Conservation (phyloP, 2,113 vertebrate genomes). For the Cygnus buccinator region DNA sequence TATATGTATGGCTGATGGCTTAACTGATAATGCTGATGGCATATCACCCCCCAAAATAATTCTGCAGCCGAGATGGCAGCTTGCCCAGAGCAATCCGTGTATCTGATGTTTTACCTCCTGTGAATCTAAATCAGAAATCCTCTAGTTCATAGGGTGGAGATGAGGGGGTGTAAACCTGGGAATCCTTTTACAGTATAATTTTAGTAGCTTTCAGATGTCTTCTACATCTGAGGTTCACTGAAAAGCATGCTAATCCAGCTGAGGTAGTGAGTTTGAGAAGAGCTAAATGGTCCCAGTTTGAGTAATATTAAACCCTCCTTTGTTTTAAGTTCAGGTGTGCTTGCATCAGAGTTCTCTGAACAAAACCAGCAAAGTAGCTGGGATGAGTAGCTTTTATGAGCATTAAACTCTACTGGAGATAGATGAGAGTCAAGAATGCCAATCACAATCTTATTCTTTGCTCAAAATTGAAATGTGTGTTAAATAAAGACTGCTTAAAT, state of each 20-base stretch:
- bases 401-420: not conserved
- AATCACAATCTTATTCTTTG: not conserved
- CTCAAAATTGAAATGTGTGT: not conserved
- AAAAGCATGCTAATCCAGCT: not conserved
- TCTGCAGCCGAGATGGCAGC: not conserved
- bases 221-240: not conserved
- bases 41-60: conserved; percentile 26
- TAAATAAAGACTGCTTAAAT: conserved; percentile 18
- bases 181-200: not conserved
- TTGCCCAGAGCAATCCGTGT: conserved; percentile 35
- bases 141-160: not conserved
- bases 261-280: not conserved
- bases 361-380: not conserved
- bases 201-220: not conserved
- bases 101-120: conserved; percentile 5
- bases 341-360: not conserved
- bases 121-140: conserved; percentile 42
- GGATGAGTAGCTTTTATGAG: not conserved
- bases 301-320: not conserved
- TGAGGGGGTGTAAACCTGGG: not conserved
- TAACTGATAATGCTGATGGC: conserved; percentile 38
- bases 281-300: not conserved
- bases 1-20: conserved; percentile 35
- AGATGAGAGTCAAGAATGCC: not conserved
- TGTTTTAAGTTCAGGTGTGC: not conserved